These are phyloP conservation scores for Plutella xylostella DNA, from an alignment of 2,888 invertebrate species.

Conservation along the genomic window DNA sequence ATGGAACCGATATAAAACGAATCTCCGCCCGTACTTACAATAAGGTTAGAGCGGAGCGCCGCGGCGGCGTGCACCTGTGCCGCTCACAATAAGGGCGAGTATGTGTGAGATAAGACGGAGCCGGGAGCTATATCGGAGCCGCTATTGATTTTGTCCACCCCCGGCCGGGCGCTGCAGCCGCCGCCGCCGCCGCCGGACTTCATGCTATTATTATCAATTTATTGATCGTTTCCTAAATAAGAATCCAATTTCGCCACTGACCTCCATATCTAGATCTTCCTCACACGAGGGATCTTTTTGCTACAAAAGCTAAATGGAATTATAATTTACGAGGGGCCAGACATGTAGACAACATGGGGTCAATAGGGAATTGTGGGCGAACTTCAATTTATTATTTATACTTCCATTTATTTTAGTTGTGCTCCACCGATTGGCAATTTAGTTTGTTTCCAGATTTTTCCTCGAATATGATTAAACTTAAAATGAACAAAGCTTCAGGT, in stretches of 20 bases:
- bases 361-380: too few relatives aligned
- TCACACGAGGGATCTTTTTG: too few relatives aligned
- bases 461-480: too few relatives aligned
- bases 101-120: constrained; percentile 49
- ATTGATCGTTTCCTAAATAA: constrained; percentile 35
- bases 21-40: neutral
- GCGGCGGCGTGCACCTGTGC: too few relatives aligned
- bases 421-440: too few relatives aligned
- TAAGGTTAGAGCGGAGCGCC: neutral
- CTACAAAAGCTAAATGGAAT: too few relatives aligned
- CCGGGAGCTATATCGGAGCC: constrained; percentile 25
- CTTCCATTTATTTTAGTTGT: too few relatives aligned
- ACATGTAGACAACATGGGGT: too few relatives aligned
- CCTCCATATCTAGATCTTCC: constrained; percentile 2
- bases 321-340: too few relatives aligned
- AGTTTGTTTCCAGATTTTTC: too few relatives aligned
- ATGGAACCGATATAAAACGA: neutral
- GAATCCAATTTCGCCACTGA: constrained; percentile 14
- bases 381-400: too few relatives aligned
- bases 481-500: too few relatives aligned
- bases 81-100: constrained; percentile 31
- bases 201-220: constrained; percentile 48
- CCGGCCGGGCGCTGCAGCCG: constrained; percentile 44
- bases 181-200: constrained; percentile 30
- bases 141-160: constrained; percentile 69